Evolutionary conservation across 1,140 invertebrate genomes (phyloP).

Genomic region (Ladona fulva): DNA sequence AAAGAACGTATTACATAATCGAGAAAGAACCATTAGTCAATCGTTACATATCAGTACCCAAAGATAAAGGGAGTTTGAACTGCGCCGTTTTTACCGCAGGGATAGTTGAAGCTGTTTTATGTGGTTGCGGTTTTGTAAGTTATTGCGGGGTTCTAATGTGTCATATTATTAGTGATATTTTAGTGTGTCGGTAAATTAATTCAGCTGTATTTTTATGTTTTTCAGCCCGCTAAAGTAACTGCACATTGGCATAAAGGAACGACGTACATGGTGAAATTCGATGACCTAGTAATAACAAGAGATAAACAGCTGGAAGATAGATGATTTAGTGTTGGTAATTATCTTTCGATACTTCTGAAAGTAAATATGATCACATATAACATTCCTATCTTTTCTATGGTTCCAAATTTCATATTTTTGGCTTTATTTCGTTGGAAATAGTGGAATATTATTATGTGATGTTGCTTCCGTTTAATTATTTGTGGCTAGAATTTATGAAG

Average conservation of each 20-base stretch:
- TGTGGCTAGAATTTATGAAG: too few relatives aligned
- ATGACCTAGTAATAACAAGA: conserved; percentile 83
- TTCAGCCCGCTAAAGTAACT: conserved; percentile 88
- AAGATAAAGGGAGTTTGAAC: conserved; percentile 94
- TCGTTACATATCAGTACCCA: conserved; percentile 94
- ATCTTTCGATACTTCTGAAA: too few relatives aligned
- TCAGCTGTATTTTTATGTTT: conserved; percentile 31
- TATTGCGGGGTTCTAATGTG: neutral
- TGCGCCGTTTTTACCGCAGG: conserved; percentile 98
- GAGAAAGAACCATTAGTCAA: conserved; percentile 97
- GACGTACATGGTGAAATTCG: conserved; percentile 98
- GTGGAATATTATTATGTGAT: too few relatives aligned
- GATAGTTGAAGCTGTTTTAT: conserved; percentile 92
- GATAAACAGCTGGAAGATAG: conserved; percentile 89
- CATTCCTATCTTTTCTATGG: too few relatives aligned
- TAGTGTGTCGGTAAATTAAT: neutral
- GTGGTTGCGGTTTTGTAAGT: conserved; percentile 93
- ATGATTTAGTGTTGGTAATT: conserved; percentile 38
- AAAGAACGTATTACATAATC: conserved; percentile 95
- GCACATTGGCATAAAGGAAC: conserved; percentile 99
- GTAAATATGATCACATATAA: too few relatives aligned
- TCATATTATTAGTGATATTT: too few relatives aligned
- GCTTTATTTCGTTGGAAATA: too few relatives aligned
- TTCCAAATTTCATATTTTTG: too few relatives aligned
- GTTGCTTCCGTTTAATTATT: too few relatives aligned